Conservation (phyloP, 2,888 invertebrate species). For the Desoria tigrina region DNA sequence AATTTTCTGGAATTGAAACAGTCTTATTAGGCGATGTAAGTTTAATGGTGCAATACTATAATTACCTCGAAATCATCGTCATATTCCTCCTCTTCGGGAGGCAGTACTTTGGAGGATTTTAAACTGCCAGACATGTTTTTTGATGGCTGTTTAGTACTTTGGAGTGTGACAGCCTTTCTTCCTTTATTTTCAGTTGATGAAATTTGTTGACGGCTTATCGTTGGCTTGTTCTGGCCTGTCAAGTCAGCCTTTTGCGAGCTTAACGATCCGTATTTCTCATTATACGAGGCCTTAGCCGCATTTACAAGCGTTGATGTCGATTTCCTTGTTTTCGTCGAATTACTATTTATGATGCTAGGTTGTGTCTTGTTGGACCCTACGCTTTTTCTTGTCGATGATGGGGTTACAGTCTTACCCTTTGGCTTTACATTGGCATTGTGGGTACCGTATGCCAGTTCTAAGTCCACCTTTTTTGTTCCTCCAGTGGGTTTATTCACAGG, state of each 20-base stretch:
- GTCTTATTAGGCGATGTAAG: too few species aligned
- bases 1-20: too few species aligned
- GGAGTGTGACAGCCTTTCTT: too few species aligned
- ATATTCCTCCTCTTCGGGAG: background rate
- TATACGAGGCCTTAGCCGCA: background rate
- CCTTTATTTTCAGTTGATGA: background rate
- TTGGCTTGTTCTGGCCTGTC: background rate
- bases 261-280: constrained; percentile 9
- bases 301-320: background rate
- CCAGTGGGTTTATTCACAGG: too few species aligned
- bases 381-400: too few species aligned
- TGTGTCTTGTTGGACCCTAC: background rate
- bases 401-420: background rate
- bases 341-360: background rate
- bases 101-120: background rate
- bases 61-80: constrained; percentile 17
- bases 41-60: too few species aligned
- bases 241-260: background rate
- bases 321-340: background rate
- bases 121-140: too few species aligned
- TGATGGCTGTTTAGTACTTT: too few species aligned
- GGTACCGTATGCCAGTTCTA: constrained; percentile 3
- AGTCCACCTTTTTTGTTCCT: background rate
- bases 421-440: background rate
- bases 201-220: background rate